Percentiles rank a stretch among this genome's conserved stretches.
Evolutionary conservation across 2,113 vertebrate genomes (phyloP).

Genomic region (Pangasianodon gigas): DNA sequence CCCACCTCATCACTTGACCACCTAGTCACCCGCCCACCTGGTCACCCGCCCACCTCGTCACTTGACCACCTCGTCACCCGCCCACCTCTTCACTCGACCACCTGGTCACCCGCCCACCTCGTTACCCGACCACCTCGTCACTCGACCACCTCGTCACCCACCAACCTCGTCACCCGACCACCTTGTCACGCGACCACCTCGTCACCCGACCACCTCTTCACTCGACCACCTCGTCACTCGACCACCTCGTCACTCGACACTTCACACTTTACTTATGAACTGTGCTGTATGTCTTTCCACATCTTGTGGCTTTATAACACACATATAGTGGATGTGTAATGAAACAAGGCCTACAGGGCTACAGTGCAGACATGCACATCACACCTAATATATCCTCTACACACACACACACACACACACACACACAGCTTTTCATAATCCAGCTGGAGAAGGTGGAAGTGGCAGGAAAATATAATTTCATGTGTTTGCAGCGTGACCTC

Average conservation of each 20-base stretch:
- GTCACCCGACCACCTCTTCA: not conserved
- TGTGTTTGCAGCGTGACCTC: not conserved
- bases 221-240: not conserved
- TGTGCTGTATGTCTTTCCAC: not conserved
- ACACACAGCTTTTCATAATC: not conserved
- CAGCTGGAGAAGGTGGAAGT: not conserved
- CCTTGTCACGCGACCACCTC: not conserved
- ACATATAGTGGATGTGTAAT: not conserved
- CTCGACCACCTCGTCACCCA: not conserved
- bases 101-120: not conserved
- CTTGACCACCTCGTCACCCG: no score
- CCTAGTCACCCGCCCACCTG: not conserved
- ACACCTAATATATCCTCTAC: not conserved
- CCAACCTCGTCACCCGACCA: not conserved
- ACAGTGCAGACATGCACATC: not conserved
- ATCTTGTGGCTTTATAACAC: not conserved
- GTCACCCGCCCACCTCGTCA: not conserved
- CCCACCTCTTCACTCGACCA: not conserved
- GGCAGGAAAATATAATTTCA: not conserved
- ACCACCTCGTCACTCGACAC: not conserved
- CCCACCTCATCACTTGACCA: not conserved
- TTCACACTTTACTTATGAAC: not conserved
- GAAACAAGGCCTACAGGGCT: not conserved
- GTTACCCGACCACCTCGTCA: not conserved
- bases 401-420: conserved; percentile 1